phyloP scores from a whole-genome alignment of 2,888 invertebrate genomes.

The Aspidiotus rigidus region DNA sequence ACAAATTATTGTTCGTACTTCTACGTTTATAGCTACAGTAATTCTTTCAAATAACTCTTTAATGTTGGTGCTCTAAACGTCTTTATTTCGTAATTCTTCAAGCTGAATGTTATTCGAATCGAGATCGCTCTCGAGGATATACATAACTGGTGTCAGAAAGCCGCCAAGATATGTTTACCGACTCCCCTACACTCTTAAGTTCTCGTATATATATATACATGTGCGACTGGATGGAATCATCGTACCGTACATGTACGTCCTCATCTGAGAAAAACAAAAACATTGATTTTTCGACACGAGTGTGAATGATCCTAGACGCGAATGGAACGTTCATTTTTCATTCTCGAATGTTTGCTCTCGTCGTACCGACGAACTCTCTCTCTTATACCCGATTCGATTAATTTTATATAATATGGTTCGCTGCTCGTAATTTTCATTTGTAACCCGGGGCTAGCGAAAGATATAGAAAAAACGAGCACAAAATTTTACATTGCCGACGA shows the following conservation, averaged over 20 bases:
- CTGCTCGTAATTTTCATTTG: constrained; percentile 2
- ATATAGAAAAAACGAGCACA: too few relatives aligned
- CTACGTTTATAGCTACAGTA: constrained; percentile 1
- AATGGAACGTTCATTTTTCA: not conserved
- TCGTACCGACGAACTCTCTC: not conserved
- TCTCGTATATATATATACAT: not conserved
- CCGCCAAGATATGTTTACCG: not conserved
- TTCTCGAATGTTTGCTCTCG: constrained; percentile 4
- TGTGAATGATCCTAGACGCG: constrained; percentile 4
- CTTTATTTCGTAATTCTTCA: constrained; percentile 5
- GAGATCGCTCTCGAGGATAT: not conserved
- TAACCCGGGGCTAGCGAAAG: not conserved
- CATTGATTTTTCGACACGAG: constrained; percentile 1
- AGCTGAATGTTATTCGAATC: not conserved
- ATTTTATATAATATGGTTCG: not conserved
- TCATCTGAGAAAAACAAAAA: not conserved
- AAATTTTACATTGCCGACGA: too few relatives aligned
- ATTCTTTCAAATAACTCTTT: constrained; percentile 13
- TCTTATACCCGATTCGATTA: not conserved
- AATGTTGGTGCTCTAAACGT: constrained; percentile 5
- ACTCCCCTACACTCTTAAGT: not conserved
- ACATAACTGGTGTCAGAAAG: not conserved
- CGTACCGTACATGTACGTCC: too few relatives aligned
- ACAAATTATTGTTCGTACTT: constrained; percentile 3
- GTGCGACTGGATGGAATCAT: not conserved